phyloP scores from a whole-genome alignment of 2,888 invertebrate species.

The Coronaproctus castanopsis region DNA sequence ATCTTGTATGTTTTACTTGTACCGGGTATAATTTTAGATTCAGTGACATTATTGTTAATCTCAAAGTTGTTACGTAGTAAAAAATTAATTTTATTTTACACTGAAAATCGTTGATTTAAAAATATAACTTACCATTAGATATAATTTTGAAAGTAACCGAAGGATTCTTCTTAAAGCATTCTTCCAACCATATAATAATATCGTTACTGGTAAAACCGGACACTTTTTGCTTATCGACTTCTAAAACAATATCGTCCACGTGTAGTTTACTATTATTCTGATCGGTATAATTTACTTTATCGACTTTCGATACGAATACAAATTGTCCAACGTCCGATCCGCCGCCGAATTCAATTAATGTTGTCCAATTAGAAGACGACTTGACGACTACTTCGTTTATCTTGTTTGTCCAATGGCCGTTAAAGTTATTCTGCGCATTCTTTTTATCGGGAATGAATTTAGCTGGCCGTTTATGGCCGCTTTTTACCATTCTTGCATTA shows the following conservation, averaged over 20 bases:
- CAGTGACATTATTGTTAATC: too few relatives aligned
- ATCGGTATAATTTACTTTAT: constrained; percentile 20
- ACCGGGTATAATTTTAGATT: too few relatives aligned
- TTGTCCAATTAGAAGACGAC: constrained; percentile 26
- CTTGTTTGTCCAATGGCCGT: constrained; percentile 27
- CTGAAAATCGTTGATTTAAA: too few relatives aligned
- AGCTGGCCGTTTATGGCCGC: constrained; percentile 24
- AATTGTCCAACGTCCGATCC: constrained; percentile 32
- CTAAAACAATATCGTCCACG: constrained; percentile 28
- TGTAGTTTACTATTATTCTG: constrained; percentile 19
- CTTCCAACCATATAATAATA: constrained; percentile 31
- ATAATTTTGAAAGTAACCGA: constrained; percentile 33
- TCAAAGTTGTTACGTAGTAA: too few relatives aligned
- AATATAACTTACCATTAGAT: constrained; percentile 30
- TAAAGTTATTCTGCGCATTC: constrained; percentile 13
- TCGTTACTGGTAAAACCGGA: constrained; percentile 35
- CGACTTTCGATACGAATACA: constrained; percentile 24
- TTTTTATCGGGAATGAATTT: constrained; percentile 16
- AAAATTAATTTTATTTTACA: too few relatives aligned
- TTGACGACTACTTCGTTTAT: constrained; percentile 29
- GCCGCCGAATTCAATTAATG: constrained; percentile 28
- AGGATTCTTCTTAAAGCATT: constrained; percentile 32
- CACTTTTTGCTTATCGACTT: constrained; percentile 34
- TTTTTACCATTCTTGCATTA: constrained; percentile 25
- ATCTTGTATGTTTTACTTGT: too few relatives aligned